Evolutionary conservation across 2,113 vertebrate genomes (phyloP), one percentile per base, ranked within the genome.

Genomic region (Xiphias gladius): DNA sequence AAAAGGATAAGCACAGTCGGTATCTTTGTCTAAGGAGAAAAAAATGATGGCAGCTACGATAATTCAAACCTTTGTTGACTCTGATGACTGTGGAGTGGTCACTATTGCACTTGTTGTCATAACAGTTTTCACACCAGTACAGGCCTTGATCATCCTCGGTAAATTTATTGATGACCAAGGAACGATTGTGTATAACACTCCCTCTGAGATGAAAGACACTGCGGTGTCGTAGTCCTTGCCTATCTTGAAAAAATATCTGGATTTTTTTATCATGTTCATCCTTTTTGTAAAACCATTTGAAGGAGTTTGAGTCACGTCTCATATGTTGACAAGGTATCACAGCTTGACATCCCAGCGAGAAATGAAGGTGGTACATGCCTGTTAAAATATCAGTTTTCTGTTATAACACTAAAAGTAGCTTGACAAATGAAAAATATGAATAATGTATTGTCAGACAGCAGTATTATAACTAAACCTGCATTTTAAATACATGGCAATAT

Each of bases 81-180:
- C n/a, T 68, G 73, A 85, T 14, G 43, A 64, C 67, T 24, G 28
- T 26, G 7, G 0, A 1, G 26, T 5, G 2, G 35, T 55, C 3
- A 2, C 3, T 39, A 10, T 0, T 0, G 35, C 87, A 91, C 0
- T 0, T 10, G 4, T 6, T 0, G 12, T 55, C 1, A 57, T 22
- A 9, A 67, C 86, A 89, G 1, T 28, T 12, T 77, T 86, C n/a
- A 86, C 93, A 94, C 46, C 73, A 66, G 84, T 94, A 94, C 14
- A 48, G n/a, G n/a, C 94, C 92, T 66, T 89, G 39, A 71, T 91
- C 48, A 0, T 72, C 19, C n/a, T 89, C 75, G 43, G 22, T 76
- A 7, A 94, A 82, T 62, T 0, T 0, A 6, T 14, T 14, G 41
- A 94, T 93, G 26, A 88, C 4, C 74, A 94, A 80, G 30, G 83